Evolutionary conservation across 1,140 invertebrate genomes (phyloP).

Genomic region (Drosophila trapezifrons): DNA sequence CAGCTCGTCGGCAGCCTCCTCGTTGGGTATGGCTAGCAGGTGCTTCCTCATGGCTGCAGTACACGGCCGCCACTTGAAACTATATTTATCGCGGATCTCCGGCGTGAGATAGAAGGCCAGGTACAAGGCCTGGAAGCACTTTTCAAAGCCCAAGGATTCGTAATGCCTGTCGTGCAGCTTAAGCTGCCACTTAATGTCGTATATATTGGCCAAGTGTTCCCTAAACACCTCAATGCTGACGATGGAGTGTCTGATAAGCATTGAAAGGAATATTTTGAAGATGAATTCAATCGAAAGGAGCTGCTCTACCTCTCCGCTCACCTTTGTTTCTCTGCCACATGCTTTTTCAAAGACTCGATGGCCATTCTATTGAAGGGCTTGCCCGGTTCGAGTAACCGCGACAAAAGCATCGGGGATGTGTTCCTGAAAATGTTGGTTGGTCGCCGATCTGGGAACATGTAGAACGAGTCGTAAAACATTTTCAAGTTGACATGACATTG

Average conservation of each 20-base stretch:
- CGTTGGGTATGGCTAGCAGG: constrained; percentile 26
- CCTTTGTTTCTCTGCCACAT: neutral
- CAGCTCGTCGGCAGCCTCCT: neutral
- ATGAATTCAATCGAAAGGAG: too few relatives aligned
- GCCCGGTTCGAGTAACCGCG: neutral
- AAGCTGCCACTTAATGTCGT: constrained; percentile 33
- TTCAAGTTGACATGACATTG: neutral
- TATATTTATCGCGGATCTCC: constrained; percentile 49
- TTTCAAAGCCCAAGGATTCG: constrained; percentile 25
- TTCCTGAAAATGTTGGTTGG: neutral
- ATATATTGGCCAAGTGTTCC: constrained; percentile 34
- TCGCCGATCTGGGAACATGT: constrained; percentile 20
- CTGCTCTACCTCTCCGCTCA: neutral
- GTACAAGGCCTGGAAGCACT: constrained; percentile 44
- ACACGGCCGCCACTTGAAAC: constrained; percentile 8
- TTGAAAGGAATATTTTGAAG: neutral
- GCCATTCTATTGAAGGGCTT: neutral
- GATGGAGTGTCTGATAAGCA: constrained; percentile 10
- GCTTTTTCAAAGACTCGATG: neutral
- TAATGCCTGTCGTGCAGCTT: constrained; percentile 25
- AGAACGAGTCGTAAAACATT: constrained; percentile 26
- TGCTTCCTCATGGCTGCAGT: neutral
- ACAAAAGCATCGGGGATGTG: neutral
- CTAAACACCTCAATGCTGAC: constrained; percentile 41
- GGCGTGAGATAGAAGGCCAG: constrained; percentile 50